Conservation (phyloP, 2,797 vertebrate genomes). For the Sebastes itinus region DNA sequence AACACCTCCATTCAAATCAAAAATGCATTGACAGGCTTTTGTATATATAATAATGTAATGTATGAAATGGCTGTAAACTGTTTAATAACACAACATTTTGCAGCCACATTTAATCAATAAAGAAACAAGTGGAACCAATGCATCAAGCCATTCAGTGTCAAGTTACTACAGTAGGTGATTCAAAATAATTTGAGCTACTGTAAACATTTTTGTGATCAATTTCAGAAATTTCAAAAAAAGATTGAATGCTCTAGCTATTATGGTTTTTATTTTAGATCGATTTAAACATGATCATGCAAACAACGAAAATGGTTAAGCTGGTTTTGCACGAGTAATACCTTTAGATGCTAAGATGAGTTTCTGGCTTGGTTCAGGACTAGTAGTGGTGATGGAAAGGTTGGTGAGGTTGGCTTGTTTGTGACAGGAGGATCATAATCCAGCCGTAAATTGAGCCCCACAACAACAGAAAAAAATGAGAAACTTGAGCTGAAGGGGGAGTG, state of each 20-base stretch:
- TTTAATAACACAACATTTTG: not conserved
- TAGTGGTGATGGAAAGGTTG: not conserved
- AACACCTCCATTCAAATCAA: not conserved
- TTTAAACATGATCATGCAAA: too few relatives aligned
- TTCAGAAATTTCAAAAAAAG: not conserved
- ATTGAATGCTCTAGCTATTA: too few relatives aligned
- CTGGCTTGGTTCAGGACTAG: not conserved
- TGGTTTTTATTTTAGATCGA: not conserved
- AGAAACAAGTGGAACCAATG: not conserved
- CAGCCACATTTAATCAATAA: not conserved
- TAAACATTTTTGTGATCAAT: not conserved
- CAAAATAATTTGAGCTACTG: not conserved
- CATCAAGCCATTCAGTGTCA: not conserved
- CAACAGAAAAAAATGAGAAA: not conserved
- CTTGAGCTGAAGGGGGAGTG: too few relatives aligned
- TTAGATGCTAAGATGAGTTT: too few relatives aligned
- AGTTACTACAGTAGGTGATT: too few relatives aligned
- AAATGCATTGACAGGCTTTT: fast-evolving
- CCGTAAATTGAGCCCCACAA: too few relatives aligned
- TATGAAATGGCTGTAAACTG: not conserved
- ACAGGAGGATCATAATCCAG: not conserved
- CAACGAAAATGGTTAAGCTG: too few relatives aligned
- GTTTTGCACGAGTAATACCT: too few relatives aligned
- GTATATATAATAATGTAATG: not conserved
- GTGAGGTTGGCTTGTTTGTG: not conserved